Conservation (phyloP, 2,113 vertebrate genomes). For the Zosterops borbonicus region DNA sequence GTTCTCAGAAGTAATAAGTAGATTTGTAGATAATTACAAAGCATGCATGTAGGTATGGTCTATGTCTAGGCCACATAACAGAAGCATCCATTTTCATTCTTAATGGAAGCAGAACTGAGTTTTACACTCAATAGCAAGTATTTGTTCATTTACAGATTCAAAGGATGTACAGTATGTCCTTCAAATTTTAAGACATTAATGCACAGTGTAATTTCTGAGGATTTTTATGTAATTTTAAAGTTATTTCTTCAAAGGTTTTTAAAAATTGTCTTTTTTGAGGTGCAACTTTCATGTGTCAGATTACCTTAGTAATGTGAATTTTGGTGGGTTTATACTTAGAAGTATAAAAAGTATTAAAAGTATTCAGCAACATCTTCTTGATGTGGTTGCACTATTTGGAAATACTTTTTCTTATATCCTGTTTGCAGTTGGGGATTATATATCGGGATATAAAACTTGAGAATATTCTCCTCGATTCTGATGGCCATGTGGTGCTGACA, state of each 20-base stretch:
- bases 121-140: neutral
- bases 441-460: slow-evolving; percentile 98
- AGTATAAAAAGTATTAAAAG: neutral
- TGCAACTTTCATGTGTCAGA: neutral
- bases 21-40: neutral
- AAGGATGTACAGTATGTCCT: neutral
- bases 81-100: neutral
- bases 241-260: neutral
- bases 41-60: neutral
- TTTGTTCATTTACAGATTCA: neutral
- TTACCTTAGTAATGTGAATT: neutral
- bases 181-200: neutral
- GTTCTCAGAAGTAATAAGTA: neutral
- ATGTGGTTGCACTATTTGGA: neutral
- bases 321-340: neutral
- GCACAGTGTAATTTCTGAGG: neutral
- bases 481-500: slow-evolving; percentile 94
- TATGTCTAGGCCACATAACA: neutral
- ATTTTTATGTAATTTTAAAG: neutral
- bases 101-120: neutral
- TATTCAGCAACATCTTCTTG: neutral
- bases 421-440: slow-evolving; percentile 91
- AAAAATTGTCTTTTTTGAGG: neutral
- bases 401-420: slow-evolving; percentile 4
- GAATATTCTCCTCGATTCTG: slow-evolving; percentile 94